Evolutionary conservation across 2,797 vertebrate species (phyloP).

Genomic region (Erithacus rubecula): DNA sequence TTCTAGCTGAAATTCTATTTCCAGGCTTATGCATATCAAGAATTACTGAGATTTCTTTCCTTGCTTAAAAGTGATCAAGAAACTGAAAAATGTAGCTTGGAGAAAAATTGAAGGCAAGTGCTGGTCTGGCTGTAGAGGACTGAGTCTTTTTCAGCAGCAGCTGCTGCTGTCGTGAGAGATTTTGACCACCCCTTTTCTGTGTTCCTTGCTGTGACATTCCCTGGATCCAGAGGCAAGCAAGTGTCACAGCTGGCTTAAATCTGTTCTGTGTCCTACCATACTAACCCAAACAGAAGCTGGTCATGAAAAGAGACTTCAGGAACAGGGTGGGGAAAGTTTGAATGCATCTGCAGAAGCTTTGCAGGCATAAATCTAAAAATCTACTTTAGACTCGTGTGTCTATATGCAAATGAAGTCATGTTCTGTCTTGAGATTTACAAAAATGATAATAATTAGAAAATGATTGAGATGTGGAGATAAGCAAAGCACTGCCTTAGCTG

Average conservation of each 20-base stretch:
- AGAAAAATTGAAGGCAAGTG: neutral
- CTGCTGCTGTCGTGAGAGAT: constrained; percentile 35
- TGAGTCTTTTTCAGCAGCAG: constrained; percentile 24
- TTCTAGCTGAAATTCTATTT: constrained; percentile 19
- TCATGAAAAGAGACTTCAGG: neutral
- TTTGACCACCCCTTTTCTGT: neutral
- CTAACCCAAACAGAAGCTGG: neutral
- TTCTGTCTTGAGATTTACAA: neutral
- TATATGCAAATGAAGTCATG: neutral
- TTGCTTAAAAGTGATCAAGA: neutral
- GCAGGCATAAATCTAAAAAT: neutral
- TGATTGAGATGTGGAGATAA: neutral
- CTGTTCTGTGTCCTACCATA: neutral
- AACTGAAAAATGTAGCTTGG: neutral
- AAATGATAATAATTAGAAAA: constrained; percentile 7
- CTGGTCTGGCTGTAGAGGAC: neutral
- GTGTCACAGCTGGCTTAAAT: neutral
- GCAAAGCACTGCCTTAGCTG: neutral
- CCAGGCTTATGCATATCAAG: neutral
- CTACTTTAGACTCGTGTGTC: neutral
- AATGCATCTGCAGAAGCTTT: neutral
- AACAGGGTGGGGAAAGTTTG: neutral
- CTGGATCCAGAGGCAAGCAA: neutral
- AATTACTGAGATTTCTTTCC: neutral
- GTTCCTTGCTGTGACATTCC: constrained; percentile 3